A percentile compares a stretch with the other conserved stretches of the same genome.
Conservation (phyloP, 1,140 invertebrate genomes). For the Metaphire vulgaris region DNA sequence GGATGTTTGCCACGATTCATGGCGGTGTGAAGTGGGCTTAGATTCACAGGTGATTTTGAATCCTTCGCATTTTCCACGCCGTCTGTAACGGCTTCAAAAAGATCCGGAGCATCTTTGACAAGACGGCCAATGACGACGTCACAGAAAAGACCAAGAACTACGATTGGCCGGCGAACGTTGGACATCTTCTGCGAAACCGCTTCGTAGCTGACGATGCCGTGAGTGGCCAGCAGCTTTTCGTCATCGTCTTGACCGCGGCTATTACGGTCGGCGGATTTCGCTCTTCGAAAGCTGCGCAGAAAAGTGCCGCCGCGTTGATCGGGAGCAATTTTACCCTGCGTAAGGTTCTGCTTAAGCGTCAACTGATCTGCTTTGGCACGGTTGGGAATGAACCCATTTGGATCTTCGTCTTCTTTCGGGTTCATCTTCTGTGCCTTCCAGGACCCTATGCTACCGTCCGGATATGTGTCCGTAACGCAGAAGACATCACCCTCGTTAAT, state of each 20-base stretch:
- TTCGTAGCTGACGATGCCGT: conserved; percentile 17
- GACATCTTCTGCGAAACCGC: conserved; percentile 12
- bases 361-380: conserved; percentile 23
- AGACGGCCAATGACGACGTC: conserved; percentile 22
- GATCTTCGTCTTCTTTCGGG: not conserved
- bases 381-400: conserved; percentile 28
- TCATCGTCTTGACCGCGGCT: conserved; percentile 5
- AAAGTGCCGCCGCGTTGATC: conserved; percentile 21
- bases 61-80: not conserved
- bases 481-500: conserved; percentile 27
- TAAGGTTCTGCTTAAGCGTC: conserved; percentile 16
- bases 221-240: not conserved
- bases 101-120: conserved; percentile 22
- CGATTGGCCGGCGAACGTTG: conserved; percentile 18
- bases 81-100: conserved; percentile 9
- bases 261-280: conserved; percentile 26
- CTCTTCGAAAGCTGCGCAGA: conserved; percentile 23
- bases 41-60: conserved; percentile 3
- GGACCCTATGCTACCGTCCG: conserved; percentile 16
- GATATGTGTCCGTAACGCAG: conserved; percentile 26
- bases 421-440: conserved; percentile 25
- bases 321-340: not conserved
- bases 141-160: conserved; percentile 29
- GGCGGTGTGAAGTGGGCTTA: not conserved
- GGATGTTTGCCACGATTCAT: conserved; percentile 17